A percentile compares a stretch with the other conserved stretches of the same genome.
These are phyloP conservation scores for Cochlearius cochlearius DNA, from an alignment of 2,113 vertebrate species.

Conservation along the genomic window DNA sequence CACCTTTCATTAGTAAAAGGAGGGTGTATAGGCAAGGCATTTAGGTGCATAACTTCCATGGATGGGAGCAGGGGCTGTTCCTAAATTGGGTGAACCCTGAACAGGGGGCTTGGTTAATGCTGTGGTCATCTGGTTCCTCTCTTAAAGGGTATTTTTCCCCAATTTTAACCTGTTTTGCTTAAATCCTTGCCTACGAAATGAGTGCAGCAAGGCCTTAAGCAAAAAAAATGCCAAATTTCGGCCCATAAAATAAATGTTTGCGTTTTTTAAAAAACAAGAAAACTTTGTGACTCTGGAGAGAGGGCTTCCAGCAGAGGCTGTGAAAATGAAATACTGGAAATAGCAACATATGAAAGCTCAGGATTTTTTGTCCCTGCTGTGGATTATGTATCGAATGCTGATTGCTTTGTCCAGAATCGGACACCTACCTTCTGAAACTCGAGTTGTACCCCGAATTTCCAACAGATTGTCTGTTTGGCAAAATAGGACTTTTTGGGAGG, in stretches of 20 bases:
- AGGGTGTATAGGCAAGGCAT: neutral
- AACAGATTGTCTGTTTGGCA: neutral
- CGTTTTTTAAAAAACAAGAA: neutral
- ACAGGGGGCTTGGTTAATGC: neutral
- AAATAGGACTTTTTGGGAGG: neutral
- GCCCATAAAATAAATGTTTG: neutral
- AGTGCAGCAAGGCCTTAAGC: neutral
- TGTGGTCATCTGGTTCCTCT: neutral
- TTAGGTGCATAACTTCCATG: neutral
- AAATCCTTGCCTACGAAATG: neutral
- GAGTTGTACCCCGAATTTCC: neutral
- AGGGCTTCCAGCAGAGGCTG: slow-evolving; percentile 20
- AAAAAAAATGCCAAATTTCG: neutral
- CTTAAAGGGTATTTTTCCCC: neutral
- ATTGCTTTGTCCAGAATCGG: slow-evolving; percentile 32
- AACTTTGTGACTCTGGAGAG: slow-evolving; percentile 10
- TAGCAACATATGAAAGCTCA: neutral
- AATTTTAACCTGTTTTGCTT: neutral
- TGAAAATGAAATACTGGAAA: slow-evolving; percentile 43
- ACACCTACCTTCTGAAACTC: neutral
- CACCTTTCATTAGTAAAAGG: neutral
- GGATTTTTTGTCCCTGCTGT: slow-evolving; percentile 34
- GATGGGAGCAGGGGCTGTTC: neutral
- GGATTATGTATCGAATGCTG: slow-evolving; percentile 43
- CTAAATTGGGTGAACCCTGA: neutral